Percentiles rank a stretch among this genome's conserved stretches.
Evolutionary conservation across 2,888 invertebrate species (phyloP).

Genomic region (Lycia hirtaria): DNA sequence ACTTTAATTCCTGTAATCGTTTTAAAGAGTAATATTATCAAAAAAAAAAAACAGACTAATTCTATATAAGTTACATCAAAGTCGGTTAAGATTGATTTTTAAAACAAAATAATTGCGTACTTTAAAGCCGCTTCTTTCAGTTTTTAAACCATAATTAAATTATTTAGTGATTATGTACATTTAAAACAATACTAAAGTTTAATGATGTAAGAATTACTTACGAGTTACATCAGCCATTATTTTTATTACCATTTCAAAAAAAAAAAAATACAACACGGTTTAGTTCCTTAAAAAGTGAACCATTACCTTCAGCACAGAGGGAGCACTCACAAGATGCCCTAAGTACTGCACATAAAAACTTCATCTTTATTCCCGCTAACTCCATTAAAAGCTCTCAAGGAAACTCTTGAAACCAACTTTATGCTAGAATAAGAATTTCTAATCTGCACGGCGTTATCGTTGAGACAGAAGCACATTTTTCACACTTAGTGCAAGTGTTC

Average conservation of each 20-base stretch:
- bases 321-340: slow-evolving; percentile 14
- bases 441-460: slow-evolving; percentile 25
- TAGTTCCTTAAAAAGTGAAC: slow-evolving; percentile 10
- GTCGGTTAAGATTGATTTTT: too few species aligned
- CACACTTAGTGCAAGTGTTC: slow-evolving; percentile 19
- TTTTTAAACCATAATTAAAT: too few species aligned
- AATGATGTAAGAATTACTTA: too few species aligned
- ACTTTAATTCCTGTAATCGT: too few species aligned
- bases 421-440: slow-evolving; percentile 31
- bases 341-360: slow-evolving; percentile 28
- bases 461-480: slow-evolving; percentile 24
- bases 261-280: neutral
- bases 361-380: slow-evolving; percentile 26
- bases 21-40: too few species aligned
- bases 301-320: slow-evolving; percentile 9
- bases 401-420: slow-evolving; percentile 33
- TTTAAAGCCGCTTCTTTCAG: too few species aligned
- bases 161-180: too few species aligned
- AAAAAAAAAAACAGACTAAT: too few species aligned
- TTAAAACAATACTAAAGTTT: too few species aligned
- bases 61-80: too few species aligned
- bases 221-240: too few species aligned
- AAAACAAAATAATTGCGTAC: too few species aligned
- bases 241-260: neutral
- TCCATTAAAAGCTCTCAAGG: slow-evolving; percentile 35